Evolutionary conservation across 2,797 vertebrate genomes (phyloP).

Genomic region (Poeciliopsis gracilis): DNA sequence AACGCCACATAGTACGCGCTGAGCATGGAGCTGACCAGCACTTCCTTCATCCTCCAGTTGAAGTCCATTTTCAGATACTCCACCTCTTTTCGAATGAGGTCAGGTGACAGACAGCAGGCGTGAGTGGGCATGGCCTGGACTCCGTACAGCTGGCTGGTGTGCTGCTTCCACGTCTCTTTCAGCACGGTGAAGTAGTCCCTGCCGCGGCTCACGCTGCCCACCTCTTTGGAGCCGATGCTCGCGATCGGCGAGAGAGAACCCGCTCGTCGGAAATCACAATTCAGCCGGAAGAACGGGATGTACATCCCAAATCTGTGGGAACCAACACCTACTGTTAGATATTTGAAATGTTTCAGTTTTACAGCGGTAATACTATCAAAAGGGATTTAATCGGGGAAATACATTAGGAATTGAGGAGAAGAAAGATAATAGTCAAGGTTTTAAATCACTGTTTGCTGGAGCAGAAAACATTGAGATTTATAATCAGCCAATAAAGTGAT

Average conservation of each 20-base stretch:
- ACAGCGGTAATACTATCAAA: background rate
- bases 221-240: constrained; percentile 88
- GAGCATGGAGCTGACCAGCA: constrained; percentile 98
- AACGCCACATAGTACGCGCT: constrained; percentile 98
- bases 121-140: constrained; percentile 94
- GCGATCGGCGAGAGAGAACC: constrained; percentile 87
- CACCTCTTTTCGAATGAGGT: constrained; percentile 96
- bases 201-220: constrained; percentile 77
- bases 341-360: background rate
- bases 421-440: too few species aligned
- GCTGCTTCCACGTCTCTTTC: constrained; percentile 97
- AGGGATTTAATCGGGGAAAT: background rate
- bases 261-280: constrained; percentile 87
- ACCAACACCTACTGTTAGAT: background rate
- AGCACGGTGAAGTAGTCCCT: constrained; percentile 92
- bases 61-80: constrained; percentile 98
- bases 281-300: constrained; percentile 94
- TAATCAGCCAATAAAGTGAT: too few species aligned
- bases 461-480: too few species aligned
- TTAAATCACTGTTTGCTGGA: too few species aligned
- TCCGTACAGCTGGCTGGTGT: constrained; percentile 91
- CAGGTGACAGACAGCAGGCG: constrained; percentile 96
- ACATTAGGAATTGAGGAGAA: too few species aligned
- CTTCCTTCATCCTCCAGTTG: constrained; percentile 99
- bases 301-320: constrained; percentile 95